Conservation (phyloP, 1,140 invertebrate species). For the Ooceraea biroi region DNA sequence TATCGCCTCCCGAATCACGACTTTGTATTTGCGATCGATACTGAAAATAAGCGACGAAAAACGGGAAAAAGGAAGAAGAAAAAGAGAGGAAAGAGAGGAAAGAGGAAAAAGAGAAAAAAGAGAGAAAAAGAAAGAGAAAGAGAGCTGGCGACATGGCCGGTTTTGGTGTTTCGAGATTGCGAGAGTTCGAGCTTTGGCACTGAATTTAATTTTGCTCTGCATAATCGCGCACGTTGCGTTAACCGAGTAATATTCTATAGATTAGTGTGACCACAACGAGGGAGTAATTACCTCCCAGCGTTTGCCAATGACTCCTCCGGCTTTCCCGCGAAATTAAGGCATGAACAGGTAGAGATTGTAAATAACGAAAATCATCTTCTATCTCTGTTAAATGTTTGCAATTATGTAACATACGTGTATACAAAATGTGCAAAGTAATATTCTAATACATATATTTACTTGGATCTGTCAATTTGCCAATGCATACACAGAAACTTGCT, state of each 20-base stretch:
- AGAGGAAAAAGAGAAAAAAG: background rate
- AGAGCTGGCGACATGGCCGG: background rate
- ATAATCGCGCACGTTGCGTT: constrained; percentile 32
- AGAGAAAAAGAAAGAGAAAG: background rate
- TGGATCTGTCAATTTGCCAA: background rate
- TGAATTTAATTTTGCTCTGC: constrained; percentile 55
- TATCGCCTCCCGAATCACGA: constrained; percentile 45
- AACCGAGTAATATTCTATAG: constrained; percentile 57
- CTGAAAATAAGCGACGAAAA: constrained; percentile 29
- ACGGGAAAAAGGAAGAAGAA: background rate
- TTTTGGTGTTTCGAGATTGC: constrained; percentile 36
- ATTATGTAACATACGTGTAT: background rate
- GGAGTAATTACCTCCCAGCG: constrained; percentile 48
- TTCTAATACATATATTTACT: too few species aligned
- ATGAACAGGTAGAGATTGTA: background rate
- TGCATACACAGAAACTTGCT: constrained; percentile 5
- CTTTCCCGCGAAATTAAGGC: constrained; percentile 56
- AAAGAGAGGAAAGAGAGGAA: background rate
- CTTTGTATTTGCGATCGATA: constrained; percentile 57
- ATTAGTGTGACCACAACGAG: constrained; percentile 54
- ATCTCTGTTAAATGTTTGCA: background rate
- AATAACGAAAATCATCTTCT: constrained; percentile 26
- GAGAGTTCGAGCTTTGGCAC: constrained; percentile 51
- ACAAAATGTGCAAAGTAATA: background rate
- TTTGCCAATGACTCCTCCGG: constrained; percentile 40